Conservation (phyloP, 2,797 vertebrate species). For the Pempheris klunzingeri region DNA sequence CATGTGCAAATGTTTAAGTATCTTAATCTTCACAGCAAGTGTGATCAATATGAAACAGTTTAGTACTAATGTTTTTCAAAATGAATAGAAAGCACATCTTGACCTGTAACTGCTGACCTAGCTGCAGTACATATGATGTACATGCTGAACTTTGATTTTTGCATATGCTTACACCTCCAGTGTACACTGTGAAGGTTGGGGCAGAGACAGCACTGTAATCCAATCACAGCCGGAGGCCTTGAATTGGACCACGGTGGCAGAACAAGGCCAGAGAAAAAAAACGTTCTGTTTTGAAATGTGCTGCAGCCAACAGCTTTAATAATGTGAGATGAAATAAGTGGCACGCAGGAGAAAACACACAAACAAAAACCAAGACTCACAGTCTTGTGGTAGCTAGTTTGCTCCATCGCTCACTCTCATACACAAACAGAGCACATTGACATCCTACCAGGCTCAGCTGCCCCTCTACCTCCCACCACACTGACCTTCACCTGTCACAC, state of each 20-base stretch:
- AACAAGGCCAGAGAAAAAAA: slow-evolving; percentile 13
- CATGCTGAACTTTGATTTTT: neutral
- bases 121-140: neutral
- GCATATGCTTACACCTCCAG: neutral
- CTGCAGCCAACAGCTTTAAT: slow-evolving; percentile 17
- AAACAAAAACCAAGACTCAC: slow-evolving; percentile 3
- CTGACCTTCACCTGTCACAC: slow-evolving; percentile 84
- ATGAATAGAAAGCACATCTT: neutral
- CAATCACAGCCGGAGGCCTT: slow-evolving; percentile 11
- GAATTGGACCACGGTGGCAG: slow-evolving; percentile 4
- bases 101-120: neutral
- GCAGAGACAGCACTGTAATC: neutral
- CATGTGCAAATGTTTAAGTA: neutral
- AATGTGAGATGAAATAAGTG: slow-evolving; percentile 18
- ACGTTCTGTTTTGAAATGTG: slow-evolving; percentile 7
- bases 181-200: neutral
- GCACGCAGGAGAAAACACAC: too few species aligned
- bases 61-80: neutral
- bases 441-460: slow-evolving; percentile 46
- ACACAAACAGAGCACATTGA: slow-evolving; percentile 12
- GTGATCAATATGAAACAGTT: neutral
- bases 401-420: slow-evolving; percentile 13
- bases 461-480: slow-evolving; percentile 65
- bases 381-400: slow-evolving; percentile 6
- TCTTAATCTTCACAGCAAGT: neutral